These are phyloP conservation scores for Tetrapedia diversipes DNA, from an alignment of 2,888 invertebrate species.

Conservation along the genomic window DNA sequence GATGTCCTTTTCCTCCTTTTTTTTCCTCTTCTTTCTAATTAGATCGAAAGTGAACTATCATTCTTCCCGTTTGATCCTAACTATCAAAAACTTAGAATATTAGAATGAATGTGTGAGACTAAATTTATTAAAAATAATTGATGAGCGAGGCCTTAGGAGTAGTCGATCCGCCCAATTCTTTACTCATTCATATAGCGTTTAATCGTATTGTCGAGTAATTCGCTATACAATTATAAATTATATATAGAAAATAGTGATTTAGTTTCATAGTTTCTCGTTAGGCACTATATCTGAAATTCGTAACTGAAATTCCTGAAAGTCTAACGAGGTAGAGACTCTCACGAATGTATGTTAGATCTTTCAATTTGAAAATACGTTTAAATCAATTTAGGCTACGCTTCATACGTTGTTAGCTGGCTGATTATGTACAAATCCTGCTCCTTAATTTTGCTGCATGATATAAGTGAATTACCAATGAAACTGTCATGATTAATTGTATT, in stretches of 20 bases:
- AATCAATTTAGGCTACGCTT: background rate
- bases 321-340: constrained; percentile 58
- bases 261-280: constrained; percentile 76
- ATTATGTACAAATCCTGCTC: background rate
- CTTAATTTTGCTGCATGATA: constrained; percentile 20
- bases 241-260: constrained; percentile 74
- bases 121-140: constrained; percentile 74
- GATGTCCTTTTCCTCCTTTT: constrained; percentile 46
- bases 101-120: constrained; percentile 79
- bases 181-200: constrained; percentile 65
- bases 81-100: constrained; percentile 68
- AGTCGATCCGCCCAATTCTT: constrained; percentile 82
- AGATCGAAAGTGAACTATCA: constrained; percentile 58
- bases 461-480: constrained; percentile 57
- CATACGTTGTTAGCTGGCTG: background rate
- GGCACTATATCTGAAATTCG: constrained; percentile 63
- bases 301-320: constrained; percentile 68
- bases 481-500: constrained; percentile 61
- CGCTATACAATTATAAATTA: constrained; percentile 63
- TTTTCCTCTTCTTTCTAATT: constrained; percentile 61
- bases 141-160: constrained; percentile 83
- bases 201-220: constrained; percentile 68
- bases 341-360: constrained; percentile 53
- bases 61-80: constrained; percentile 65
- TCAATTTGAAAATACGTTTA: constrained; percentile 34